Base-by-base conservation (phyloP, 2,113 vertebrate species). In the Jacana jacana region DNA sequence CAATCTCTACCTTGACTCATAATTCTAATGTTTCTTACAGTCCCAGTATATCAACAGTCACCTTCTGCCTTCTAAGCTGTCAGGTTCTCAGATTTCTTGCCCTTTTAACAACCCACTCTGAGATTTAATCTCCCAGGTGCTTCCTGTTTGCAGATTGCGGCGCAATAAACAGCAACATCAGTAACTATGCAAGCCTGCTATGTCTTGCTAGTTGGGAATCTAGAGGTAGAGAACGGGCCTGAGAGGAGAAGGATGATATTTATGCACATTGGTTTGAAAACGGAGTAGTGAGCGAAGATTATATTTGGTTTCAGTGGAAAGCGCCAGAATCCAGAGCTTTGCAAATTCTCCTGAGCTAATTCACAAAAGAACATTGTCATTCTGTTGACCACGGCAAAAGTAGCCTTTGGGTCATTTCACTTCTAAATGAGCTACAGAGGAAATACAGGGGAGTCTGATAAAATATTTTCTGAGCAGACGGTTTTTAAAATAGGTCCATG, bases 71-170 rank as follows among this genome's bases (percentile, higher is more conserved):
- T 66, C 66, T 28, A 80, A 71, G 11, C 42, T 93, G 61, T 46
- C 88, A 88, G 52, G 18, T 66, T 88, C 90, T 94, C 79, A 44
- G 14, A 89, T 93, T 96, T 97, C 93, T 64, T 95, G 39, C 68
- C 44, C 77, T 89, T 93, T 93, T 95, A 95, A 95, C 81, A 92
- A 93, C 37, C 30, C 58, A 52, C 35, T n/a, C 85, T 33, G 72
- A 96, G 89, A 86, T 90, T 95, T 95, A 93, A 92, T 94, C 80
- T 96, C 86, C 86, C 96, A 97, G 95, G 95, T 96, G 91, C 71
- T 96, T 96, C 95, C 95, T 95, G 94, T 95, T 94, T 95, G 90
- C 57, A 81, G 86, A 88, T 46, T 79, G 66, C 71, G 55, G 83
- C 86, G 94, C 80, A 94, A 94, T 92, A 95, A 95, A 95, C 91